Percentiles rank a stretch among this genome's conserved stretches.
Evolutionary conservation across 2,888 invertebrate species (phyloP).

Genomic region (Thyatira batis): DNA sequence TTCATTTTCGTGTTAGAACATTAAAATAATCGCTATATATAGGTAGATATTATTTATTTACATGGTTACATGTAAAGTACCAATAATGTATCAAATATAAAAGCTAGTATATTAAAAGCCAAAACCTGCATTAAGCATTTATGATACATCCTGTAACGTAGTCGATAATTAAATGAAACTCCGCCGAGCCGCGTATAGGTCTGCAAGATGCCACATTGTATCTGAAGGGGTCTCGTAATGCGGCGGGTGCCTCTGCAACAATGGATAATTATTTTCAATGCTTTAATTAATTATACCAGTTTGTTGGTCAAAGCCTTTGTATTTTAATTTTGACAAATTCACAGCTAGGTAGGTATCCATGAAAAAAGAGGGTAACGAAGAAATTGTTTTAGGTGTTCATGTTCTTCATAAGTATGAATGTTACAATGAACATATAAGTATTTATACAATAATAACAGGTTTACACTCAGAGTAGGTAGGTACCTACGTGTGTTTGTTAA

Average conservation of each 20-base stretch:
- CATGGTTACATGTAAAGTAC: too few species aligned
- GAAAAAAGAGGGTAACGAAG: constrained; percentile 49
- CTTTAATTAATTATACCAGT: constrained; percentile 69
- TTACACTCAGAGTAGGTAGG: constrained; percentile 17
- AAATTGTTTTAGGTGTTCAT: constrained; percentile 27
- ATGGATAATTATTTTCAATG: constrained; percentile 71
- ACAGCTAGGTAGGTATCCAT: constrained; percentile 63
- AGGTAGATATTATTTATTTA: too few species aligned
- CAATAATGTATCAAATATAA: too few species aligned
- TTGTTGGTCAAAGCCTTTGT: constrained; percentile 59
- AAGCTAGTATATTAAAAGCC: neutral
- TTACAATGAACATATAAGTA: constrained; percentile 23
- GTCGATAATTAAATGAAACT: neutral
- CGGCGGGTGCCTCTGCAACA: constrained; percentile 44
- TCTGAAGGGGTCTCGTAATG: constrained; percentile 1
- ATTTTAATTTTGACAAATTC: constrained; percentile 76
- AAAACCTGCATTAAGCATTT: neutral
- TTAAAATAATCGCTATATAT: too few species aligned
- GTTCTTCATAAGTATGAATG: constrained; percentile 22
- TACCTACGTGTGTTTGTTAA: too few species aligned
- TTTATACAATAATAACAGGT: constrained; percentile 20
- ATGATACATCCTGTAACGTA: neutral
- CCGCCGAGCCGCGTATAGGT: neutral
- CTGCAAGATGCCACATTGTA: constrained; percentile 11
- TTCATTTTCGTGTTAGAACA: too few species aligned